Evolutionary conservation across 1,140 invertebrate species (phyloP).

Genomic region (Hycleus cichorii): DNA sequence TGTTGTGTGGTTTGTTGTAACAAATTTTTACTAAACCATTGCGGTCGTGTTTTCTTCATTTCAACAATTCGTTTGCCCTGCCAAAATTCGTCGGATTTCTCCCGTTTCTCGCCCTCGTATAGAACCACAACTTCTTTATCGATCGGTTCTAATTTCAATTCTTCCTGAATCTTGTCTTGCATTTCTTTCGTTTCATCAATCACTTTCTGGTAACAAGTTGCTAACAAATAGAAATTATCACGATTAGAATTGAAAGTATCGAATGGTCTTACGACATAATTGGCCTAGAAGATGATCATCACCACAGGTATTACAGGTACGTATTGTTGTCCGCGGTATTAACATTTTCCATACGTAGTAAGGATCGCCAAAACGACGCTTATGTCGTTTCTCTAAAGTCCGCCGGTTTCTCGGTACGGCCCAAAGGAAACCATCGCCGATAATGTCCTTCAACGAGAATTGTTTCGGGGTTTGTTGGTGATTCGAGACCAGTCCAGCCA

Average conservation of each 20-base stretch:
- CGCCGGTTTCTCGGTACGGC: constrained; percentile 73
- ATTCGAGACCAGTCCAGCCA: constrained; percentile 15
- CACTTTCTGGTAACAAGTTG: constrained; percentile 73
- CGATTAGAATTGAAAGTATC: neutral
- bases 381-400: constrained; percentile 62
- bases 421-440: constrained; percentile 69
- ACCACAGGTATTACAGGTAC: constrained; percentile 71
- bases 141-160: constrained; percentile 62
- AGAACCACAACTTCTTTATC: constrained; percentile 78
- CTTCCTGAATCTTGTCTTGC: constrained; percentile 62
- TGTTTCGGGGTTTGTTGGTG: constrained; percentile 3
- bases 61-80: constrained; percentile 65
- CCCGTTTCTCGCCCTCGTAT: constrained; percentile 69
- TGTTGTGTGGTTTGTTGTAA: constrained; percentile 66
- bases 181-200: constrained; percentile 71
- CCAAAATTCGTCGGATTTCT: constrained; percentile 45
- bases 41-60: constrained; percentile 62
- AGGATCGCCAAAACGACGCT: constrained; percentile 60
- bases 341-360: constrained; percentile 60
- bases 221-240: constrained; percentile 40
- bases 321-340: constrained; percentile 63
- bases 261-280: constrained; percentile 63
- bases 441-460: constrained; percentile 49
- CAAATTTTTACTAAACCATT: constrained; percentile 76
- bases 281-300: constrained; percentile 66